Percentiles rank a stretch among this genome's conserved stretches.
Conservation (phyloP, 2,797 vertebrate species). For the Atherinosoma microstoma region DNA sequence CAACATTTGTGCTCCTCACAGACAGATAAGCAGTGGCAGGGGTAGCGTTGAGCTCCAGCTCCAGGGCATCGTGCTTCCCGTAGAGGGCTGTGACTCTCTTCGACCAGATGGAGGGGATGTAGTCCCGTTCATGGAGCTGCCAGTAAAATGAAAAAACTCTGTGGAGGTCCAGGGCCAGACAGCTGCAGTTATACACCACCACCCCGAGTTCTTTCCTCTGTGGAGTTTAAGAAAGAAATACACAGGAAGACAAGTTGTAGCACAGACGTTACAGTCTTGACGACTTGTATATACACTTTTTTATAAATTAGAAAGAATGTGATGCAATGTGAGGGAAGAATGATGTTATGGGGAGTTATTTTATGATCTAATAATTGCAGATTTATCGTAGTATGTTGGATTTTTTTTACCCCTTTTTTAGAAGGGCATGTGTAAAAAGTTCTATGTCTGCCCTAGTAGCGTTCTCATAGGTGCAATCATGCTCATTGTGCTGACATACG, state of each 20-base stretch:
- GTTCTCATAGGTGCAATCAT: no score
- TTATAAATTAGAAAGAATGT: no score
- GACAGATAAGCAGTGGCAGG: slow-evolving; percentile 89
- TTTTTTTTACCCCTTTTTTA: no score
- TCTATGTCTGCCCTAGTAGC: no score
- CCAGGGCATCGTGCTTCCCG: slow-evolving; percentile 84
- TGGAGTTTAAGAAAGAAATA: slow-evolving; percentile 52
- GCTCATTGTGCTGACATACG: no score
- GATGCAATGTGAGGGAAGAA: no score
- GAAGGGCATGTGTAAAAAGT: no score
- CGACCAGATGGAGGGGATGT: slow-evolving; percentile 88
- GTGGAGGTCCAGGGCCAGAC: slow-evolving; percentile 92
- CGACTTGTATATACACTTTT: neutral
- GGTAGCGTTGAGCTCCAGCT: slow-evolving; percentile 86
- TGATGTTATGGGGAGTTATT: no score
- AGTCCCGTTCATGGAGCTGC: slow-evolving; percentile 82
- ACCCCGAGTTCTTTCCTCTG: slow-evolving; percentile 94
- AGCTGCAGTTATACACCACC: slow-evolving; percentile 94
- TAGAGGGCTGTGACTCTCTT: slow-evolving; percentile 91
- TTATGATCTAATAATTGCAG: no score
- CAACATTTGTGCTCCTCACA: slow-evolving; percentile 79
- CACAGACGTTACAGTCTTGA: slow-evolving; percentile 29
- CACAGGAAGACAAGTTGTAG: slow-evolving; percentile 41
- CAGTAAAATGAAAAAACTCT: slow-evolving; percentile 84
- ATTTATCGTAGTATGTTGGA: no score